Evolutionary conservation across 1,140 invertebrate genomes (phyloP), one percentile per base, ranked within the genome.

Genomic region (Chlorops oryzae): DNA sequence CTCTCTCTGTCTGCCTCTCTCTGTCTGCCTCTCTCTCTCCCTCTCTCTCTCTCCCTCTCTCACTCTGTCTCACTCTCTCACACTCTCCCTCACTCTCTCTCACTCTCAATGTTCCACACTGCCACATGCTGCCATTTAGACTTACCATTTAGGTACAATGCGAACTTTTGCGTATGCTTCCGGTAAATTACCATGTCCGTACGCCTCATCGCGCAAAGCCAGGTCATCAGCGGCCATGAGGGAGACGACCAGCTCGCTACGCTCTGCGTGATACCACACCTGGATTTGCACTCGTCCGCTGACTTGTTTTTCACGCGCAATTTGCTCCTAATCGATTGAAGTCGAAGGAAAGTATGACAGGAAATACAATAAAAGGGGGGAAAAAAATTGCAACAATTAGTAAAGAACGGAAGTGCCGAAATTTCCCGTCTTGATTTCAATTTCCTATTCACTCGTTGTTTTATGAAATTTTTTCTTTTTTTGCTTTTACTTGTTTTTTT

Each of bases 161-260:
- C 84, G 78, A 51, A 92, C 80, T 68, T 88, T 85, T 17, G 87
- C 87, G 65, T 87, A 91, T 12, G 88, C 87, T 69, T 91, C 86
- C 1, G 88, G 88, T 34, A 84, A 71, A 46, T 77, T 78, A 6
- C 86, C 86, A 63, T 80, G 87, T 28, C 85, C 85, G 32, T 82
- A 73, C 21, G 80, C 80, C 54, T 90, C 87, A 59, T 90, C 87
- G 28, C 88, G 76, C 1, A 80, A 63, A 28, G 86, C 85, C 52
- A 92, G 76, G 71, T 90, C 88, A 59, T 91, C 87, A 6, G 83
- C 89, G 4, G 87, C 88, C 63, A 91, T 80, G 22, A 92, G 80
- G 4, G 87, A 86, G 7, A 91, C 85, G 2, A 90, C 85, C 51
- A 91, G 73, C 60, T 90, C 88, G 54, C 80, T 82, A 27, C 87